A percentile compares a stretch with the other conserved stretches of the same genome.
Conservation (phyloP, 2,113 vertebrate genomes). For the Lophura nycthemera region DNA sequence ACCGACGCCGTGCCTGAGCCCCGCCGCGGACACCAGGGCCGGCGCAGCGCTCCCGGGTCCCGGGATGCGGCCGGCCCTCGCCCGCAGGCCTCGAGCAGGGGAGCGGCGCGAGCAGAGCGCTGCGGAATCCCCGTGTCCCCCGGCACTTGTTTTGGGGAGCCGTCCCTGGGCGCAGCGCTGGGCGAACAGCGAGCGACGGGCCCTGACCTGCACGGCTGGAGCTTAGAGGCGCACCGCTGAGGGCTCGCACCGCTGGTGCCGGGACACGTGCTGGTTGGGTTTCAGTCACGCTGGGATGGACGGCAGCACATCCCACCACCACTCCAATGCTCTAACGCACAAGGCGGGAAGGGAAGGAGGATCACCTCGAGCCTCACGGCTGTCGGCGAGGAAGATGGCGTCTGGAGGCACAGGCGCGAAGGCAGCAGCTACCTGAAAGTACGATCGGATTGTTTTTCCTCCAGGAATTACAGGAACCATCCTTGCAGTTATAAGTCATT, state of each 20-base stretch:
- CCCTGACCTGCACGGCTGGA: not conserved
- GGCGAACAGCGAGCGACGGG: not conserved
- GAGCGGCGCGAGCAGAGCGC: too few species aligned
- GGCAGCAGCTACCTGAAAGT: slow-evolving; percentile 50
- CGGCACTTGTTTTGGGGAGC: not conserved
- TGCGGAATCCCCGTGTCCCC: too few species aligned
- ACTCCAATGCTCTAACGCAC: not conserved
- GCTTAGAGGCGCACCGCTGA: not conserved
- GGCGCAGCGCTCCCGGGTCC: not conserved
- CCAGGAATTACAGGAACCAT: slow-evolving; percentile 57
- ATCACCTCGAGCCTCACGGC: not conserved
- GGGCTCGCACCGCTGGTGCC: not conserved
- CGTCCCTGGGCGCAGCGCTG: not conserved
- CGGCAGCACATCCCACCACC: not conserved
- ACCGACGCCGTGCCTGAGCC: not conserved
- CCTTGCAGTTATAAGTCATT: slow-evolving; percentile 66
- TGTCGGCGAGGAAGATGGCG: slow-evolving; percentile 36
- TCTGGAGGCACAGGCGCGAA: slow-evolving; percentile 30
- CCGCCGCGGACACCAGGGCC: not conserved
- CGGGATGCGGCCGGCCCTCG: too few species aligned
- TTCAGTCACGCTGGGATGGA: not conserved
- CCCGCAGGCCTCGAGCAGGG: not conserved
- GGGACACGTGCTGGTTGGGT: not conserved
- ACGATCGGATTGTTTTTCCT: slow-evolving; percentile 66
- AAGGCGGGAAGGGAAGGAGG: not conserved